These are phyloP conservation scores for Alfaro cultratus DNA, from an alignment of 2,797 vertebrate genomes.

Conservation along the genomic window DNA sequence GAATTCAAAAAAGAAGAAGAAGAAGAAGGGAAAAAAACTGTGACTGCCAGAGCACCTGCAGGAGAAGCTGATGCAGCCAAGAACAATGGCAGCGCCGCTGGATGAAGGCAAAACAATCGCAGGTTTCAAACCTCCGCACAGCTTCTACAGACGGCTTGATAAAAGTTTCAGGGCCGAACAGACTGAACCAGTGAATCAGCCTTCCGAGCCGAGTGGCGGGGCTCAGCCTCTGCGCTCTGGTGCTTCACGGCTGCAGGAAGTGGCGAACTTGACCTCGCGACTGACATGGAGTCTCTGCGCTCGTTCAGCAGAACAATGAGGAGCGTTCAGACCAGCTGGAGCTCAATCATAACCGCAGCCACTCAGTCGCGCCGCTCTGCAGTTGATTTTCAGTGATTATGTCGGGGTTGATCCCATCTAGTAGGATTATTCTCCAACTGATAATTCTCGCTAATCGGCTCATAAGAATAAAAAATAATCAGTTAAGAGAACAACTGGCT, in stretches of 20 bases:
- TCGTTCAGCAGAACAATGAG: not conserved
- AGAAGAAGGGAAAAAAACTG: not conserved
- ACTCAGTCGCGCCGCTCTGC: not conserved
- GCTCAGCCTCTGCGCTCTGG: not conserved
- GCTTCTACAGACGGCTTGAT: not conserved
- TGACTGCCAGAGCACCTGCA: not conserved
- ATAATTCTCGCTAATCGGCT: not conserved
- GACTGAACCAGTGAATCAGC: not conserved
- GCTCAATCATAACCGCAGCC: not conserved
- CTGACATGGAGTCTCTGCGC: not conserved
- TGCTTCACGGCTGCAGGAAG: not conserved
- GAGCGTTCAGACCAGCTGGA: not conserved
- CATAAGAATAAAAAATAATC: slow-evolving; percentile 6
- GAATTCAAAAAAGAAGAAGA: not conserved
- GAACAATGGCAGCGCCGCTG: not conserved
- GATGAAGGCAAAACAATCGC: not conserved
- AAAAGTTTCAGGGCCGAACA: not conserved
- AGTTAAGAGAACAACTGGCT: not conserved
- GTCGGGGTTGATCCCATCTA: not conserved
- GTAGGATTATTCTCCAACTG: not conserved
- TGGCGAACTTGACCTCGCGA: not conserved
- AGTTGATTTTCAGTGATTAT: not conserved
- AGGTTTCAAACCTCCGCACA: not conserved
- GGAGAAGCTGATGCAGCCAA: slow-evolving; percentile 2
- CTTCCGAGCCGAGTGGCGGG: not conserved